phyloP scores from a whole-genome alignment of 2,113 vertebrate genomes.

The Xiphophorus couchianus region DNA sequence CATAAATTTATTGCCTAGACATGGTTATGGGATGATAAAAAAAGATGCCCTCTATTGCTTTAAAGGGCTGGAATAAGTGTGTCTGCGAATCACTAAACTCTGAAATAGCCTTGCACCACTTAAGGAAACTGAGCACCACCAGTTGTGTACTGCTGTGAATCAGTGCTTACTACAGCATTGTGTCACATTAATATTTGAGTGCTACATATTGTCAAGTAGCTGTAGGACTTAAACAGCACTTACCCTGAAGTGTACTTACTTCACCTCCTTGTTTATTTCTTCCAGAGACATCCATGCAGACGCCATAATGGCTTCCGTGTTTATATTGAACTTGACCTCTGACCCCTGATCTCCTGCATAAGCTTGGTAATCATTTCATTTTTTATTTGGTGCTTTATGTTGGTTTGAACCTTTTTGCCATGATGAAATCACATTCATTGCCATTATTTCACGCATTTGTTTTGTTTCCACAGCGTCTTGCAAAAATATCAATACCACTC shows the following conservation, averaged over 20 bases:
- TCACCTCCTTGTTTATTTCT: slow-evolving; percentile 96
- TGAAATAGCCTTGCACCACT: slow-evolving; percentile 72
- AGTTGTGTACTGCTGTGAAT: slow-evolving; percentile 57
- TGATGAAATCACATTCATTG: slow-evolving; percentile 45
- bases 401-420: slow-evolving; percentile 73
- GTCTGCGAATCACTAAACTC: slow-evolving; percentile 75
- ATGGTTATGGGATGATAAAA: slow-evolving; percentile 76
- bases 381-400: slow-evolving; percentile 90
- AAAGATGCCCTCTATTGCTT: slow-evolving; percentile 77
- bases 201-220: slow-evolving; percentile 75
- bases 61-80: slow-evolving; percentile 65
- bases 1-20: slow-evolving; percentile 74
- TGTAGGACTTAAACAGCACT: slow-evolving; percentile 73
- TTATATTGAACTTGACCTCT: slow-evolving; percentile 99
- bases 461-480: slow-evolving; percentile 15
- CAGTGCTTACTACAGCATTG: slow-evolving; percentile 71
- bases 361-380: slow-evolving; percentile 99
- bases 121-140: slow-evolving; percentile 67
- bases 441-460: slow-evolving; percentile 23
- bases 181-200: slow-evolving; percentile 80
- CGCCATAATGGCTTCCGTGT: slow-evolving; percentile 98
- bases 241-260: slow-evolving; percentile 85
- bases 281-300: slow-evolving; percentile 95
- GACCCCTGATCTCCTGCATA: slow-evolving; percentile 99
- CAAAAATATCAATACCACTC: background rate